Base-by-base conservation (phyloP, 2,797 vertebrate genomes). In the Poecilia velifera region DNA sequence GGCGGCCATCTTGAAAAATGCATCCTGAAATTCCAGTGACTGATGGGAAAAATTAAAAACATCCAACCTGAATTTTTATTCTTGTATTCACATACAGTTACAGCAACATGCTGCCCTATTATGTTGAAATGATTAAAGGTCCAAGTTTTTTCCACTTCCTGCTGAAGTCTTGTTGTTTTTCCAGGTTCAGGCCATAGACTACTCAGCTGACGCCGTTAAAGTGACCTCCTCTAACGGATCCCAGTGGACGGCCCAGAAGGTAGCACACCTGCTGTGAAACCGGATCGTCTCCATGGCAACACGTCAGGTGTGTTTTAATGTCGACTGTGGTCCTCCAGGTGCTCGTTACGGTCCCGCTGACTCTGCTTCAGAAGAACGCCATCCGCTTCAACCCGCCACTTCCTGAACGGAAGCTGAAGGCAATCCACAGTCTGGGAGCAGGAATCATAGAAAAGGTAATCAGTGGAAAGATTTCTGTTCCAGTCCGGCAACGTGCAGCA, bases 371-470 rank as follows among this genome's bases (percentile, higher is more conserved):
- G 94, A 98, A 96, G 92, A 97, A 97, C 76, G 20, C 93, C 71
- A 95, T 99, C 90, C 96, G 97, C 77, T 99, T 99, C 91, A 96
- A 93, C 57, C 98, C 98, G 75, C 90, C 96, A 0, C 91, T 99
- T 74, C 95, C 97, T 70, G 98, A 99, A 64, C 97, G 97, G 91
- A 99, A 99, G 94, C 94, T 98, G 84, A 99, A 99, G 93, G 98
- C 98, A 0, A 97, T 99, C 90, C 97, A 97, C 90, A 98, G 97
- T 84, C 95, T 99, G 84, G 98, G 98, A 46, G 96, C 97, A 0
- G 98, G 98, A 79, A 96, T 98, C 80, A 99, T 99, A 82, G 98
- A 99, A 82, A 99, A 99, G 95, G 98, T 98, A 86, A 28, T 43
- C 22, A 22, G 3, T 51, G 59, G 31, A 64, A 64, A 34, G 31